Evolutionary conservation across 2,888 invertebrate species (phyloP), one percentile per base, ranked within the genome.

Genomic region (Scelioninae gen. 2): DNA sequence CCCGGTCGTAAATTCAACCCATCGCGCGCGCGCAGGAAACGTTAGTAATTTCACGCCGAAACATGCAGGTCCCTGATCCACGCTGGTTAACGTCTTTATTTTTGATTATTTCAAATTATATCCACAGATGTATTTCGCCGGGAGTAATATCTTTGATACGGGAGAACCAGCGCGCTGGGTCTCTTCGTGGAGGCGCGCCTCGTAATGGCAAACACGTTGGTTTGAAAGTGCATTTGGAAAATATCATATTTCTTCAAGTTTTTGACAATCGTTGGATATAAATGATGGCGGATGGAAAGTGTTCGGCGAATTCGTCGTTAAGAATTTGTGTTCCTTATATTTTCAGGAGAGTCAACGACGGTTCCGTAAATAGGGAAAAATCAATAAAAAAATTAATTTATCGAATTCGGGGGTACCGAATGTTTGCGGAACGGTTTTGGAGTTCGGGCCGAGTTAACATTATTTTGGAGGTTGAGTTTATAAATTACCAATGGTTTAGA

Each of bases 181-280:
- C 57, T 63, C 57, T 70, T 63, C 63, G 63, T 28, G 57, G 39
- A 22, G 15, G 25, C 19, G 2, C 41, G 33, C 28, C n/a, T n/a
- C n/a, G n/a, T 55, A 63, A 63, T 33, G 39, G 41, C 57, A 63
- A 70, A 70, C 50, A 50, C 37, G 53, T 57, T 70, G 63, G 55
- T 70, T 53, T 70, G 25, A 48, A 61, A 55, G 45, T 55, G 41
- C n/a, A n/a, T n/a, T n/a, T n/a, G n/a, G n/a, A n/a, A n/a, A 63
- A 70, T 52, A 70, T 63, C 55, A 22, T 35, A 25, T 70, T 70
- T 70, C 63, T 10, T 53, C 33, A 45, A 45, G 46, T 33, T 19
- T 37, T 39, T 55, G 61, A 63, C 61, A 70, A 48, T 39, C 50
- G 69, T 63, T 50, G 43, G 61, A 69, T 61, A 60, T 69, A 61